Conservation (phyloP, 2,113 vertebrate genomes). For the Perca fluviatilis region DNA sequence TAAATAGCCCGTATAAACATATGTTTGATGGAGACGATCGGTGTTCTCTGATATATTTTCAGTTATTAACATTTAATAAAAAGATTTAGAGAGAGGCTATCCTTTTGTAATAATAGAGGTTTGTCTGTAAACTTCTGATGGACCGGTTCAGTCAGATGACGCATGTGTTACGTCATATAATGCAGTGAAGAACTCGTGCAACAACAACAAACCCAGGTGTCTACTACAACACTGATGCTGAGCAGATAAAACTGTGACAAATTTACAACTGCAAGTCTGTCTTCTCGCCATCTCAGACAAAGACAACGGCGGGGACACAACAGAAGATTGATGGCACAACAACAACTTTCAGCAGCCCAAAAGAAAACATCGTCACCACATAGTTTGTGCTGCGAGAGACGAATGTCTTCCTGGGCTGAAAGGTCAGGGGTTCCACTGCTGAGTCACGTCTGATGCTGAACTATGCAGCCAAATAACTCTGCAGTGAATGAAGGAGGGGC, state of each 20-base stretch:
- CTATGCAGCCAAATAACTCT: conserved; percentile 22
- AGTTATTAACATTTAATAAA: neutral
- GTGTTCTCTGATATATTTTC: neutral
- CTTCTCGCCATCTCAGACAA: conserved; percentile 51
- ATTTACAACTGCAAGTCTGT: conserved; percentile 19
- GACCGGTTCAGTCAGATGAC: conserved; percentile 4
- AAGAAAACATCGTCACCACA: conserved; percentile 69
- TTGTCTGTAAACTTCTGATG: neutral
- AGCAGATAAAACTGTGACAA: conserved; percentile 46
- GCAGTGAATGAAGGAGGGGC: conserved; percentile 31
- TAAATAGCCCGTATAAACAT: no score
- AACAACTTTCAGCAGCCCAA: conserved; percentile 54
- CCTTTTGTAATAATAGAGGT: neutral
- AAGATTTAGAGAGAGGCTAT: neutral
- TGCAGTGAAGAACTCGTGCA: conserved; percentile 12
- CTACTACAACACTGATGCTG: conserved; percentile 33
- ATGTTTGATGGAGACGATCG: neutral
- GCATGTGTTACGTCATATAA: conserved; percentile 6
- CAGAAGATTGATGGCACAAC: conserved; percentile 65
- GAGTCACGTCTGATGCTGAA: conserved; percentile 68
- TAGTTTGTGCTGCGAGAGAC: conserved; percentile 70
- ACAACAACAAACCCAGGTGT: conserved; percentile 42
- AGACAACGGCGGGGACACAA: conserved; percentile 50
- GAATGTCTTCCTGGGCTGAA: conserved; percentile 78
- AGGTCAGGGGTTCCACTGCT: conserved; percentile 73